Base-by-base conservation (phyloP, 2,113 vertebrate species). In the Diphyllodes magnificus region DNA sequence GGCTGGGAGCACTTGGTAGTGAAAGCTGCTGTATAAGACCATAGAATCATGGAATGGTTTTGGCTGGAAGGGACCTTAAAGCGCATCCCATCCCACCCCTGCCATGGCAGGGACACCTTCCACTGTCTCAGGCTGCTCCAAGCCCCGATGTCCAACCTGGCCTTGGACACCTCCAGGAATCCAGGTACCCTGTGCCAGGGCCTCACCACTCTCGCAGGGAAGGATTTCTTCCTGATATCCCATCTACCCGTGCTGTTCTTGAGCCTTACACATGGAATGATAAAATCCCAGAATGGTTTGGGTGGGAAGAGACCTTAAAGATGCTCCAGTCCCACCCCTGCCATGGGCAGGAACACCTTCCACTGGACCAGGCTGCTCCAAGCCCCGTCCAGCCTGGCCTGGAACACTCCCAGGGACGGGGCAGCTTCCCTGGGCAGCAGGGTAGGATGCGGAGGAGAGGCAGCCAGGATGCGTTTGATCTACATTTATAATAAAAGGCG, bases 41-140 rank as follows among this genome's bases (percentile, higher is more conserved):
- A 61, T 1, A 25, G 70, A 54, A 35, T 7, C 14, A 19, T 17
- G 15, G 61, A 53, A 40, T 27, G 47, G 40, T 49, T 47, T 31
- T 0, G 31, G 40, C 0, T 42, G 21, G 45, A 60, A 68, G 17
- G 18, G 21, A 25, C 4, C 3, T 45, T 1, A 53, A 8, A 76
- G 1, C 24, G 9, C 54, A 54, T 9, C 21, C 1, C 1, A 1
- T 11, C 0, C 24, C 45, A 57, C 0, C 19, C 39, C 23, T 20
- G 77, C 51, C 69, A 21, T 6, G 53, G 45, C 78, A 75, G 61
- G 61, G 53, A 53, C 45, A 45, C 9, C 7, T 20, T 0, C 16
- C n/a, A 2, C 24, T 3, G 7, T 4, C 33, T 53, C 61, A n/a
- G 77, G 39, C 3, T 14, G 53, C 16, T 45, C 51, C 56, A 3